A percentile compares a stretch with the other conserved stretches of the same genome.
phyloP scores from a whole-genome alignment of 2,797 vertebrate species.

The Enoplosus armatus region DNA sequence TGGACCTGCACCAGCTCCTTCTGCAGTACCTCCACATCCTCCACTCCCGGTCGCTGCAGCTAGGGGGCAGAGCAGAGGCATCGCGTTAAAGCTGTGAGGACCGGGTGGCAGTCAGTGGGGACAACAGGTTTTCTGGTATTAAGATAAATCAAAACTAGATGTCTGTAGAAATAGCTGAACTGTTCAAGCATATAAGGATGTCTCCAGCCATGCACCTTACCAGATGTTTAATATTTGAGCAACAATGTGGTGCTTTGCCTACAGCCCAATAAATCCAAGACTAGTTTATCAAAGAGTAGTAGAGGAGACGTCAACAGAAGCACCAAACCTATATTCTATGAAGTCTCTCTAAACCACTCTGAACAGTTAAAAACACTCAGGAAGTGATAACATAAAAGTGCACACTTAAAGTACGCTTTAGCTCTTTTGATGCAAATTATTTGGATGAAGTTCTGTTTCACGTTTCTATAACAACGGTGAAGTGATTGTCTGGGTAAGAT shows the following conservation, averaged over 20 bases:
- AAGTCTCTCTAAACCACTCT: not conserved
- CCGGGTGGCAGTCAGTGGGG: fast-evolving
- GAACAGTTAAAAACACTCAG: not conserved
- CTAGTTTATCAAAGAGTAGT: not conserved
- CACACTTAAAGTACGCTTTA: not conserved
- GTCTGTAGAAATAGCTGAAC: not conserved
- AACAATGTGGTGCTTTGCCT: not conserved
- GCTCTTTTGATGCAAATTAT: constrained; percentile 7
- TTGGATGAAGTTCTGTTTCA: constrained; percentile 6
- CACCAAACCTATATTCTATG: not conserved
- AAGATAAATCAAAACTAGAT: not conserved
- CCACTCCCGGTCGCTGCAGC: constrained; percentile 96
- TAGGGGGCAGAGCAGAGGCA: constrained; percentile 70
- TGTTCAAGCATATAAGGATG: too few relatives aligned
- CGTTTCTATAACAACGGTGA: constrained; percentile 25
- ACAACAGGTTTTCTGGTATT: not conserved
- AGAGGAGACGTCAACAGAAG: not conserved
- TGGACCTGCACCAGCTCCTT: constrained; percentile 98
- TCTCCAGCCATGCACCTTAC: not conserved
- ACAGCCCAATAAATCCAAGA: not conserved
- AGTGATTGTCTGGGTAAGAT: not conserved
- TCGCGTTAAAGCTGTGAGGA: not conserved
- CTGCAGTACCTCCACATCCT: constrained; percentile 97
- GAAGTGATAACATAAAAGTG: not conserved
- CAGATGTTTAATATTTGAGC: not conserved